Conservation (phyloP, 2,113 vertebrate species). For the Merops nubicus region DNA sequence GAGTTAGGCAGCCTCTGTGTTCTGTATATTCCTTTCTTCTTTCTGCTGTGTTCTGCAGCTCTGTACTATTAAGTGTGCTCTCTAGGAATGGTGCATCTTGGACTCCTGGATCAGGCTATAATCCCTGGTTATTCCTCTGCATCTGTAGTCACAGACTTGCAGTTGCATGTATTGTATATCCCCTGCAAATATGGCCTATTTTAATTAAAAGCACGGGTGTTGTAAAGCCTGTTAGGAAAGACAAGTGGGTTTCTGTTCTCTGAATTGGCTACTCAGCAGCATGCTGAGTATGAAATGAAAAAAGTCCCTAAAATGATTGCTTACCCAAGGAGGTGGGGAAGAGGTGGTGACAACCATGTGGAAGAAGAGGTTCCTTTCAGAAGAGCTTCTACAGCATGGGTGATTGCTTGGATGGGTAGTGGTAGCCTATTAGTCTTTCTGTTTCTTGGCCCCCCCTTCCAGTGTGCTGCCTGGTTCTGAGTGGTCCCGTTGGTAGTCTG, state of each 20-base stretch:
- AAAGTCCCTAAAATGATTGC: background rate
- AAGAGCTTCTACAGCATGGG: background rate
- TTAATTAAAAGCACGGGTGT: background rate
- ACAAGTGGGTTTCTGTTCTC: background rate
- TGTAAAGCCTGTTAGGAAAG: background rate
- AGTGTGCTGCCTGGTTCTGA: background rate
- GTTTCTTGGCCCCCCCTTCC: background rate
- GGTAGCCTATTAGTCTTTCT: background rate
- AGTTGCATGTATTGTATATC: background rate
- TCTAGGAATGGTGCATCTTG: background rate
- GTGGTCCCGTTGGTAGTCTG: background rate
- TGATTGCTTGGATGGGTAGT: background rate
- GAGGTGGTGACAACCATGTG: background rate
- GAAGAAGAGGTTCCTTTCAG: background rate
- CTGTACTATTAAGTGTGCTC: background rate
- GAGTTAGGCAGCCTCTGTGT: background rate
- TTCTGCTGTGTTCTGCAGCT: background rate
- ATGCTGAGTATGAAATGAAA: no score
- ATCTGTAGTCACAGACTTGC: background rate
- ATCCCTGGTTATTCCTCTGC: background rate
- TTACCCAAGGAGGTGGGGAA: background rate
- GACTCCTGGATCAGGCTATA: background rate
- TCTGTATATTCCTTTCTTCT: background rate
- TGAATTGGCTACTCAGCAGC: background rate
- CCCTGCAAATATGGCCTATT: background rate